Evolutionary conservation across 2,888 invertebrate genomes (phyloP), one percentile per base, ranked within the genome.

Genomic region (Esperia sulphurella): DNA sequence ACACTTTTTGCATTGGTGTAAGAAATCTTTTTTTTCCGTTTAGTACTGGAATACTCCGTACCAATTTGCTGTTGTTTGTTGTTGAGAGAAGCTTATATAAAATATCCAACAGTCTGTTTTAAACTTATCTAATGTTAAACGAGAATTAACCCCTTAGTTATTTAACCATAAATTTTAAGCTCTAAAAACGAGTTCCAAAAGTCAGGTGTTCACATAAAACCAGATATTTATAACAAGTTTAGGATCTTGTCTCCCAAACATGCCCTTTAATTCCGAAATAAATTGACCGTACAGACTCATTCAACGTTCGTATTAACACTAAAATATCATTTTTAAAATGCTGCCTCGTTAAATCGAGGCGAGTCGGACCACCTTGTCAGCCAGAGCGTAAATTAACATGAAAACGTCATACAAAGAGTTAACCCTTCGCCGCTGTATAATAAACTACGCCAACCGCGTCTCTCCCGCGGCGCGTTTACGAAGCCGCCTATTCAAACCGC

Each of bases 391-490:
- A 79, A 81, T 82, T 80, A 77, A 75, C 80, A 80, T 81, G 74
- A 76, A 81, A 79, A 75, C 81, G 83, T 83, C 84, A 75, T 71
- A 85, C 83, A 85, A 83, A 83, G 78, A 77, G 67, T 58, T 77
- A 83, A 85, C 88, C 88, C 88, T 85, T 85, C 83, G 70, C 72
- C 79, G 84, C 75, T 59, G 77, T 68, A 72, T 76, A 79, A 83
- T 84, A 84, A 80, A 81, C 37, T 30, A 50, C 50, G 40, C 43
- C 13, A 35, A 43, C 51, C 21, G 42, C 44, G 53, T 52, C 65
- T 75, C 76, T 75, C 87, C 83, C 83, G 83, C 78, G 69, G 79
- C 63, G 79, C 62, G 63, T 65, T 60, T 65, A 67, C 71, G 58
- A 69, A 63, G 74, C 77, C 73, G 76, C 72, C 83, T 76, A 79